Base-by-base conservation (phyloP, 2,888 invertebrate genomes). In the Lymantria monacha region DNA sequence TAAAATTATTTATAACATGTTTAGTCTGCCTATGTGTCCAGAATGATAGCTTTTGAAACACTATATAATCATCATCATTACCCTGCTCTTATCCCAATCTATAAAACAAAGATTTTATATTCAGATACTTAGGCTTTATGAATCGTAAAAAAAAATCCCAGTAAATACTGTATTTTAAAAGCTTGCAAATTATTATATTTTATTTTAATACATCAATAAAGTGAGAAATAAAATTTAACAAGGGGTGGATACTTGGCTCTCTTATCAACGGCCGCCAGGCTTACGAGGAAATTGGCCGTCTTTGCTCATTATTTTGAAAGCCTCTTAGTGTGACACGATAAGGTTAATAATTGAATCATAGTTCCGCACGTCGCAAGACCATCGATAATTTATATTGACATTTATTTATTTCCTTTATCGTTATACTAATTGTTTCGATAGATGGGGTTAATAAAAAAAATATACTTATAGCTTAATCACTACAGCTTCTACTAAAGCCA, bases 191-290 rank as follows among this genome's bases (percentile, higher is more conserved):
- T 48, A 8, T 8, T 33, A 22, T 7, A 42, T 37, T 49, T 55
- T 55, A 37, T 46, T 65, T 44, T 47, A 47, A 51, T 44, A 42
- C 14, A 22, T 38, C 45, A 13, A 14, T 11, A n/a, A 38, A 51
- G 44, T 30, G 41, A 22, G 50, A 48, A 42, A 49, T 65, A 53
- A 58, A 58, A 47, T 51, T 47, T 44, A 55, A 59, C 48, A 48
- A 46, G 42, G 52, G 51, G 53, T 52, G 54, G 31, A 55, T 53
- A 55, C 54, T 54, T 56, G 33, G 9, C n/a, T 43, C 46, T 48
- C 55, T 63, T 66, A 69, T 69, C 69, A 64, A 53, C 48, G 37
- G 48, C 41, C 51, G 55, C 40, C 69, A 66, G 59, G 44, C 67
- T 31, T 42, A 47, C 11, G 37, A 47, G 44, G 38, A 40, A 53